Evolutionary conservation across 2,888 invertebrate genomes (phyloP), one percentile per base, ranked within the genome.

Genomic region (Gymnosoma rotundatum): DNA sequence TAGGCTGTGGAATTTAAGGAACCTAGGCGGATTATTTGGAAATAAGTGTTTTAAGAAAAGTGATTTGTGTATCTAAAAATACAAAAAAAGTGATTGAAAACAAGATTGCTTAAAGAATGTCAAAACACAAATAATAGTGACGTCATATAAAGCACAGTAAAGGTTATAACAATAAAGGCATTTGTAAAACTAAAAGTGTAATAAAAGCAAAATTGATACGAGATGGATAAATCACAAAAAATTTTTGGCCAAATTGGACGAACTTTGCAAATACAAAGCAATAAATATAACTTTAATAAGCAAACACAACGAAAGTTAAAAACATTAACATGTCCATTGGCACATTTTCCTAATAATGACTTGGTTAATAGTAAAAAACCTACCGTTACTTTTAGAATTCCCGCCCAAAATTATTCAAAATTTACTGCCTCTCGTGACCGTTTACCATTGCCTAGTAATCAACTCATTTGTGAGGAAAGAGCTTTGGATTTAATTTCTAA

Each of bases 401-500:
- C 83, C 83, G 83, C 85, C 72, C 73, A 78, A 52, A 82, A 83
- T 54, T 87, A 88, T 84, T 88, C 89, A 10, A 89, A 89, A 81
- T 89, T 88, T 69, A 86, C 88, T 58, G 83, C 86, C 67, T 86
- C 85, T 58, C 83, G 82, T 50, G 83, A 86, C 20, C 73, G 86
- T 48, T 42, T 42, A 12, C 87, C 48, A 18, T 32, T 88, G 45
- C 9, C 66, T 18, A 86, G 84, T 12, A 48, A 48, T 48, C 83
- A 86, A 50, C 93, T 93, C 0, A 88, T 95, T 58, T 94, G 95
- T 48, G 95, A 95, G 89, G 93, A 94, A 61, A 95, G 96, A 87
- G 97, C 96, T 0, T 94, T 95, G 87, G 96, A 96, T 89, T 93
- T 97, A 64, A 94, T 96, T 9, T 92, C 95, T 48, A 94, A 95